Evolutionary conservation across 1,140 invertebrate genomes (phyloP), one percentile per base, ranked within the genome.

Genomic region (Trissolcus basalis): DNA sequence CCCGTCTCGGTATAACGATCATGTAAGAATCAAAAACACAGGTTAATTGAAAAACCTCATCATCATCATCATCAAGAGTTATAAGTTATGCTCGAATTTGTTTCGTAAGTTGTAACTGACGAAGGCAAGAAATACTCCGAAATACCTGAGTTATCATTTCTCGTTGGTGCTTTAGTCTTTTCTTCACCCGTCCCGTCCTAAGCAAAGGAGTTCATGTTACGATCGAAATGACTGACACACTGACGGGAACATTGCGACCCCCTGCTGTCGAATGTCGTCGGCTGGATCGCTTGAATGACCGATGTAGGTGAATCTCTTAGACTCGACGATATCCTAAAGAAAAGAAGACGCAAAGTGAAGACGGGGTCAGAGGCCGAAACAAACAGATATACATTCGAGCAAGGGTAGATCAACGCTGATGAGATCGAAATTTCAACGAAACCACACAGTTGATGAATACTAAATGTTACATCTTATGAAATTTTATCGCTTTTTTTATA

Each of bases 211-310:
- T 78, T 77, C 74, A 78, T 83, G 82, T 84, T 85, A 80, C 81
- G 82, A 82, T 84, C 80, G 82, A 80, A 82, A 83, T 84, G 84
- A 86, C 80, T 86, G 84, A 86, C 84, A 78, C 80, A 85, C 83
- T 85, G 83, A 86, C 83, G 82, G 76, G 84, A 84, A 86, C 84
- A 86, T 85, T 80, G 82, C 81, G 83, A 80, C 83, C 83, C 82
- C 84, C 83, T 76, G 84, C 81, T 83, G 84, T 82, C 79, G 83
- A 83, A 85, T 85, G 84, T 86, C 84, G 82, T 86, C 83, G 81
- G 73, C 64, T 65, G 78, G 81, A 81, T 81, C 78, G 72, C 71
- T 73, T 74, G 80, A 84, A 77, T 86, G 82, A 83, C 83, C 83
- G 84, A 85, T 85, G 83, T 83, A 80, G 82, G 83, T 85, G 84